Percentiles rank a stretch among this genome's conserved stretches.
phyloP scores from a whole-genome alignment of 2,113 vertebrate genomes.

The Psittacus erithacus region DNA sequence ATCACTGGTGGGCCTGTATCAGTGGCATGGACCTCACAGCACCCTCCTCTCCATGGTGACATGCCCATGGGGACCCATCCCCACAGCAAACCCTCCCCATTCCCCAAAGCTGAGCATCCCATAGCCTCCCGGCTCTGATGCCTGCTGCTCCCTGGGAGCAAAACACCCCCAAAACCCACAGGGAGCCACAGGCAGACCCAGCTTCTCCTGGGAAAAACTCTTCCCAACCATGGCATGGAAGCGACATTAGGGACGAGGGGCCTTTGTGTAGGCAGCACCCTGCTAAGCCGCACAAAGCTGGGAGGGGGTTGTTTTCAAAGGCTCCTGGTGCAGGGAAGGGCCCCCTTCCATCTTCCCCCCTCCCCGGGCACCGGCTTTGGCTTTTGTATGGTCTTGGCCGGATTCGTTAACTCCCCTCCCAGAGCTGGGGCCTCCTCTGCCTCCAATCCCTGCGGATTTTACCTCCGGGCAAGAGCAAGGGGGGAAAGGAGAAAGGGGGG shows the following conservation, averaged over 20 bases:
- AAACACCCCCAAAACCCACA: background rate
- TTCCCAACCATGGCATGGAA: conserved; percentile 11
- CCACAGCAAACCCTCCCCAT: fast-evolving
- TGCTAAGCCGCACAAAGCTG: conserved; percentile 65
- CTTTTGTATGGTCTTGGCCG: conserved; percentile 68
- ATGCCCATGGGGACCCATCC: fast-evolving
- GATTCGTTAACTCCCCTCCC: conserved; percentile 63
- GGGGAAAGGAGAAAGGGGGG: background rate
- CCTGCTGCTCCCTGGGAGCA: background rate
- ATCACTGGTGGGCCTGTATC: fast-evolving
- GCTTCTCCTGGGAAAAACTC: conserved; percentile 52
- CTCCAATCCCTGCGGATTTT: conserved; percentile 63
- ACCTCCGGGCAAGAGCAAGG: conserved; percentile 62
- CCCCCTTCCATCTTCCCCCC: conserved; percentile 45
- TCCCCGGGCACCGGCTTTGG: conserved; percentile 59
- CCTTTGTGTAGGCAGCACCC: conserved; percentile 65
- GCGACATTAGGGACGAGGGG: background rate
- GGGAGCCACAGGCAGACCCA: background rate
- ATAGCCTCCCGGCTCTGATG: background rate
- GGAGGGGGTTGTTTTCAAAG: conserved; percentile 35
- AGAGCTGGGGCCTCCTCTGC: conserved; percentile 50
- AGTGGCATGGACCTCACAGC: fast-evolving
- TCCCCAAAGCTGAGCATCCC: background rate
- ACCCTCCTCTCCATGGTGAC: background rate
- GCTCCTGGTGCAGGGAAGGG: conserved; percentile 42